Percentiles rank a stretch among this genome's conserved stretches.
Conservation (phyloP, 2,113 vertebrate species). For the Heptranchias perlo region DNA sequence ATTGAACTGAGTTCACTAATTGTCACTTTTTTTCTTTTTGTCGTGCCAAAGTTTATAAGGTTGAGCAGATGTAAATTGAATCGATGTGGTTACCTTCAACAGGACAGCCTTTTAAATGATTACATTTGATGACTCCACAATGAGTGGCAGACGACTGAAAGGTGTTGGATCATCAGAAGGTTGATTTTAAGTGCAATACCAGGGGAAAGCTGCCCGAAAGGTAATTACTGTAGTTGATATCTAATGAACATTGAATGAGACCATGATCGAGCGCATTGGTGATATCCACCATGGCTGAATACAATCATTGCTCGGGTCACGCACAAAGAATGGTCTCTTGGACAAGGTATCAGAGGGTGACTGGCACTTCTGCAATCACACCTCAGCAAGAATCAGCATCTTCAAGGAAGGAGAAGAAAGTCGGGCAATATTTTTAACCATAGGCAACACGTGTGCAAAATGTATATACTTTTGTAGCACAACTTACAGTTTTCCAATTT, state of each 20-base stretch:
- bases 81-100: background rate
- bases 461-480: background rate
- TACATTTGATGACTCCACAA: background rate
- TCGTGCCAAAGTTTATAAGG: background rate
- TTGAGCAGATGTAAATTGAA: background rate
- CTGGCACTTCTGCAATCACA: background rate
- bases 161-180: background rate
- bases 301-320: background rate
- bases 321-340: background rate
- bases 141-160: background rate
- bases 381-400: background rate
- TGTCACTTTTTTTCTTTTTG: background rate
- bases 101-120: background rate
- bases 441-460: background rate
- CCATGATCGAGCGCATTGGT: background rate
- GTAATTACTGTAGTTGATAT: background rate
- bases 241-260: background rate
- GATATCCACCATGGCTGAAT: background rate
- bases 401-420: background rate
- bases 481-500: background rate
- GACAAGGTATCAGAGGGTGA: background rate
- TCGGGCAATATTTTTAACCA: background rate
- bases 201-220: background rate
- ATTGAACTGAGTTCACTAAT: background rate
- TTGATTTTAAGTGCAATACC: background rate